Evolutionary conservation across 2,888 invertebrate genomes (phyloP).

Genomic region (Hyposoter didymator): DNA sequence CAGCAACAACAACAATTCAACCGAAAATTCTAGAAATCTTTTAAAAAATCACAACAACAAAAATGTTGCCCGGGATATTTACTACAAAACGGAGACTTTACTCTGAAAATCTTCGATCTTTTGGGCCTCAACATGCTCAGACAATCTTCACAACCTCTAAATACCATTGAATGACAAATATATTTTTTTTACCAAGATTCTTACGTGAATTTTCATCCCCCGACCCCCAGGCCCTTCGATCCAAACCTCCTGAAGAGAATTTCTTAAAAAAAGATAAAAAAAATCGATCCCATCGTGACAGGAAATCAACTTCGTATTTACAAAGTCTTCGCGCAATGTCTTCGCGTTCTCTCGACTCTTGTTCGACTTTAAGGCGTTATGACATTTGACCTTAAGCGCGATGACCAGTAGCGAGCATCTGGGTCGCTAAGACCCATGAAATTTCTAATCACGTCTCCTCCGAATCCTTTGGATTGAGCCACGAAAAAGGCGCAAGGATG

Average conservation of each 20-base stretch:
- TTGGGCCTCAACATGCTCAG: not conserved
- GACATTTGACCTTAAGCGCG: not conserved
- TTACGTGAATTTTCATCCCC: not conserved
- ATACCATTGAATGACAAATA: conserved; percentile 50
- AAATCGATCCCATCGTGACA: not conserved
- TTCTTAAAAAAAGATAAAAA: not conserved
- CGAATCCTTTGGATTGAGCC: not conserved
- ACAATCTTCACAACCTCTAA: not conserved
- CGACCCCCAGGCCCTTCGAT: not conserved
- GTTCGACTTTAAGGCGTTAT: not conserved
- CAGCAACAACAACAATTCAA: conserved; percentile 25
- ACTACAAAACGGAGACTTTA: not conserved
- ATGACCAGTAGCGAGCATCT: not conserved
- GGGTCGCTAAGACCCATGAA: conserved; percentile 11
- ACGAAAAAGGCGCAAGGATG: conserved; percentile 41
- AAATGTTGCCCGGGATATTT: not conserved
- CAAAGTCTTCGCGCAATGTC: not conserved
- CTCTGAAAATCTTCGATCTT: not conserved
- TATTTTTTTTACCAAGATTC: conserved; percentile 42
- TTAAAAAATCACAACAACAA: not conserved
- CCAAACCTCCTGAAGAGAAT: not conserved
- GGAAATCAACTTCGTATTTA: not conserved
- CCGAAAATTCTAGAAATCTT: conserved; percentile 24
- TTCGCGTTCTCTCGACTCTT: not conserved
- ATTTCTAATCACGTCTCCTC: conserved; percentile 4